These are phyloP conservation scores for Aythya baeri DNA, from an alignment of 2,113 vertebrate species.

Conservation along the genomic window DNA sequence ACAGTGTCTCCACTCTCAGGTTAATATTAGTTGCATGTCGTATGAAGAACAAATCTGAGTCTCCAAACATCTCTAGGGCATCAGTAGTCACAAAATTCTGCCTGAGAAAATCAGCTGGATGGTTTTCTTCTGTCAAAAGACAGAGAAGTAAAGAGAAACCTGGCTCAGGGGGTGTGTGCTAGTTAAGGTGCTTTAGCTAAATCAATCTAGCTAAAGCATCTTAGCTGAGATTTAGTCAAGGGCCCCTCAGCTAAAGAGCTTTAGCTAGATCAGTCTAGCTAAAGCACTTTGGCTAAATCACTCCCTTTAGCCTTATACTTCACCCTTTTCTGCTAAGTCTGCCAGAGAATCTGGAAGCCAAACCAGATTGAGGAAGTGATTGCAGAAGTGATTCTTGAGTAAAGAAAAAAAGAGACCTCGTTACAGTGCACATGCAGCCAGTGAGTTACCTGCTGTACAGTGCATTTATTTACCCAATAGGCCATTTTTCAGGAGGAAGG, in stretches of 20 bases:
- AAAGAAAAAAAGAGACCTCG: neutral
- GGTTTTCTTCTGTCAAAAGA: neutral
- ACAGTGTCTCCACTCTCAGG: neutral
- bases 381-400: neutral
- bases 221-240: constrained; percentile 49
- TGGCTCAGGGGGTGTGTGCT: neutral
- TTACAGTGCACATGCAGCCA: neutral
- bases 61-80: neutral
- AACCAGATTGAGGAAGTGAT: neutral
- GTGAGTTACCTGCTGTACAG: neutral
- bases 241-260: constrained; percentile 38
- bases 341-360: neutral
- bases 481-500: neutral
- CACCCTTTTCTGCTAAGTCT: neutral
- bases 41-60: neutral
- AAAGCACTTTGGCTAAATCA: constrained; percentile 17
- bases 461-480: neutral
- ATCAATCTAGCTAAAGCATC: constrained; percentile 24
- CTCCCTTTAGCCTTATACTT: constrained; percentile 1
- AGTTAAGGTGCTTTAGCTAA: constrained; percentile 54
- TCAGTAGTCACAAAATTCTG: neutral
- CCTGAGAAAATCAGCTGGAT: neutral
- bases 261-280: constrained; percentile 37
- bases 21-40: neutral
- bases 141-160: neutral